phyloP scores from a whole-genome alignment of 2,797 vertebrate species.

The Catostomus latipinnis region DNA sequence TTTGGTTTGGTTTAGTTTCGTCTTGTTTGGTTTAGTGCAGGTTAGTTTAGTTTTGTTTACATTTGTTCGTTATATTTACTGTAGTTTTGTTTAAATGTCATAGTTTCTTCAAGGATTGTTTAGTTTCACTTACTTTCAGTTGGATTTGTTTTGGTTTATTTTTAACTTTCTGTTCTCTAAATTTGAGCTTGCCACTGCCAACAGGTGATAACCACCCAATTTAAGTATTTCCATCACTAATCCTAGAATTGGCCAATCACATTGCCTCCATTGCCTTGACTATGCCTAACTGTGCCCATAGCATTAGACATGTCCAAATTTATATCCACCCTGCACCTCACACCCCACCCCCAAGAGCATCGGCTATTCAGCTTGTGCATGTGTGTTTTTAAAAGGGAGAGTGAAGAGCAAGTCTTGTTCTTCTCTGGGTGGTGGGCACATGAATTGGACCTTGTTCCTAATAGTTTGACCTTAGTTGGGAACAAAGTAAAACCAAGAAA shows the following conservation, averaged over 20 bases:
- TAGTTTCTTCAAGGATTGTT: no score
- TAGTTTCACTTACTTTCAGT: no score
- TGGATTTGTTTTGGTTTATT: no score
- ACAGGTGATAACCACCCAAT: conserved; percentile 65
- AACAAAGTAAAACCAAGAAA: conserved; percentile 56
- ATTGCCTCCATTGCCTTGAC: conserved; percentile 1
- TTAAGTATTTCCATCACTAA: conserved; percentile 50
- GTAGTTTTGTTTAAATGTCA: no score
- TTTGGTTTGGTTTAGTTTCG: no score
- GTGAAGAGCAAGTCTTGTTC: conserved; percentile 67
- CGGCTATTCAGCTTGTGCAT: conserved; percentile 13
- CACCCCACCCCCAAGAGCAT: conserved; percentile 6
- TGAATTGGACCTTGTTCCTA: conserved; percentile 70
- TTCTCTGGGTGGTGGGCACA: conserved; percentile 71
- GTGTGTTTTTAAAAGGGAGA: conserved; percentile 54
- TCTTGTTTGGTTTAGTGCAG: no score
- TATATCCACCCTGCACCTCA: background rate
- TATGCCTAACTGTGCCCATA: conserved; percentile 2
- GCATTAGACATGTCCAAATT: background rate
- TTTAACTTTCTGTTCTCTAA: no score
- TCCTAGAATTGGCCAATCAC: conserved; percentile 32
- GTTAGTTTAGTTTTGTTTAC: no score
- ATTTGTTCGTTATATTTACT: no score
- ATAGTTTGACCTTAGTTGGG: conserved; percentile 59
- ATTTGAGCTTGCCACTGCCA: conserved; percentile 48